Percentiles rank a stretch among this genome's conserved stretches.
Evolutionary conservation across 1,140 invertebrate genomes (phyloP).

Genomic region (Zelostemma sp.): DNA sequence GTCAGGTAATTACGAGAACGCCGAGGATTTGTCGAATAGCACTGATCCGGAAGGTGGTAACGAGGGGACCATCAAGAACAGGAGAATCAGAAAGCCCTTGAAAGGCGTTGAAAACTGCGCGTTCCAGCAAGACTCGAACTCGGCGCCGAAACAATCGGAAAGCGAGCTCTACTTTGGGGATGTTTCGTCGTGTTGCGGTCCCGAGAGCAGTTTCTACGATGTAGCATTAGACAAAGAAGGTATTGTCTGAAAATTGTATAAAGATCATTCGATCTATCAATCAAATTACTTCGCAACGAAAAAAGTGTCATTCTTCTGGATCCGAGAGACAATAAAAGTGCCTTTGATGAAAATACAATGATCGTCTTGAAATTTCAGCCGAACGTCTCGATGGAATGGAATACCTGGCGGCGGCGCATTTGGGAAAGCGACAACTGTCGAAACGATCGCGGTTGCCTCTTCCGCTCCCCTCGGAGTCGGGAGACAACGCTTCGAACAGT

Average conservation of each 20-base stretch:
- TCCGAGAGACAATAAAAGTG: too few relatives aligned
- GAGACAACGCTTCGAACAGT: constrained; percentile 53
- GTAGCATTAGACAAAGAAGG: constrained; percentile 65
- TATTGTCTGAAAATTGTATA: too few relatives aligned
- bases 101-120: constrained; percentile 76
- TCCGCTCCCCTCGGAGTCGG: constrained; percentile 65
- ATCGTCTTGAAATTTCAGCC: constrained; percentile 18
- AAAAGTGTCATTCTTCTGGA: too few relatives aligned
- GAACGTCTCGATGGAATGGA: constrained; percentile 68
- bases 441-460: constrained; percentile 73
- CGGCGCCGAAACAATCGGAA: constrained; percentile 67
- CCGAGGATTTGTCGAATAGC: constrained; percentile 62
- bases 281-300: too few relatives aligned
- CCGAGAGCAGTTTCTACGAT: constrained; percentile 66
- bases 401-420: constrained; percentile 69
- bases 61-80: constrained; percentile 58
- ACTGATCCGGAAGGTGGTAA: constrained; percentile 60
- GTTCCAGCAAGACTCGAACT: constrained; percentile 69
- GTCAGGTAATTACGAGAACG: constrained; percentile 66
- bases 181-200: constrained; percentile 83
- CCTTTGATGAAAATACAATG: too few relatives aligned
- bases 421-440: constrained; percentile 72
- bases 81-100: constrained; percentile 57
- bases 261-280: too few relatives aligned
- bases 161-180: constrained; percentile 89